Conservation (phyloP, 1,140 invertebrate genomes). For the Eumaeus atala region DNA sequence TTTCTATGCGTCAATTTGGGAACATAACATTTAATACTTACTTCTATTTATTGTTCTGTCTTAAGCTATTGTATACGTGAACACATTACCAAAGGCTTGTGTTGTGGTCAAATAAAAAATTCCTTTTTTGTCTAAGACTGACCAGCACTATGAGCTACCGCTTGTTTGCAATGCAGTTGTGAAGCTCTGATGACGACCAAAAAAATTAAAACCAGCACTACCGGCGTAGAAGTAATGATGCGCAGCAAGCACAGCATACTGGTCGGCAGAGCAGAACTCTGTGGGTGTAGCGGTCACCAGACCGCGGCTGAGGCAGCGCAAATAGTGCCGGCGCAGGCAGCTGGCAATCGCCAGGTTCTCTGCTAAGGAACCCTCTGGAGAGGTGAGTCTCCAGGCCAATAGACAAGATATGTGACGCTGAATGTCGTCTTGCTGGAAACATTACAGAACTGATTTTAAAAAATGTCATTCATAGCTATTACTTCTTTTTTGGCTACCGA, state of each 20-base stretch:
- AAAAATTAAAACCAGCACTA: constrained; percentile 28
- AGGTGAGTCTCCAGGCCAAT: constrained; percentile 44
- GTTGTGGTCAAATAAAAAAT: too few species aligned
- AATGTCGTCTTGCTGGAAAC: constrained; percentile 45
- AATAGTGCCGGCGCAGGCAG: constrained; percentile 37
- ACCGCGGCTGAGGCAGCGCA: constrained; percentile 31
- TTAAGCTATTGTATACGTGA: too few species aligned
- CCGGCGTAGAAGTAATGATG: constrained; percentile 84
- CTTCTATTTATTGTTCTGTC: too few species aligned
- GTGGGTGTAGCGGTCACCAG: constrained; percentile 46
- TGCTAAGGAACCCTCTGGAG: constrained; percentile 30
- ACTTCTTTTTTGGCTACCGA: too few species aligned
- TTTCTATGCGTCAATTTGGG: too few species aligned
- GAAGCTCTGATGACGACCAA: too few species aligned
- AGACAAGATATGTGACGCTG: constrained; percentile 58
- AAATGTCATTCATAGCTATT: too few species aligned
- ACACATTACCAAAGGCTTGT: too few species aligned
- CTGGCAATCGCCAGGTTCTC: constrained; percentile 35
- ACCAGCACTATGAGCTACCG: too few species aligned
- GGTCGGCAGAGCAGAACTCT: constrained; percentile 77
- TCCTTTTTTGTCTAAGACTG: too few species aligned
- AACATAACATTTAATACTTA: too few species aligned
- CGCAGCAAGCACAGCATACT: constrained; percentile 84
- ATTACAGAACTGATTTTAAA: neutral
- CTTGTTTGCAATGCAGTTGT: too few species aligned